Evolutionary conservation across 2,113 vertebrate species (phyloP), one percentile per base, ranked within the genome.

Genomic region (Hucho hucho): DNA sequence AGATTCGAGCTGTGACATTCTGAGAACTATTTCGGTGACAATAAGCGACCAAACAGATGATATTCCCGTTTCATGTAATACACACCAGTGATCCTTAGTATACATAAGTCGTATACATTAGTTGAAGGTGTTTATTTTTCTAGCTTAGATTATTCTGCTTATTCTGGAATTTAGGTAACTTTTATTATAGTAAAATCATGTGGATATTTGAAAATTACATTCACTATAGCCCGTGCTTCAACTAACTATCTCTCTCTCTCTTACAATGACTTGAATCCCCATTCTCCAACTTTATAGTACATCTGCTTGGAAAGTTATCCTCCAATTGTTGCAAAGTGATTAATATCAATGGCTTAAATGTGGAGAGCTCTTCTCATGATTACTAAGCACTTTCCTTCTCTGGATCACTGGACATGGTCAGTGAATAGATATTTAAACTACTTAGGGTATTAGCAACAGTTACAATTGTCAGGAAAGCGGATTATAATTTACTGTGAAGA

Each of bases 1-100:
- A 72, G 87, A 87, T 90, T 90, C 85, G 87, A 86, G 80, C 67
- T 73, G 65, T 80, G 83, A 88, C 85, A 86, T 79, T 79, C 83
- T 6, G 77, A 78, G 84, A 85, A 83, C 84, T 87, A 87, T 88
- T 89, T 85, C 70, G 79, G 82, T 86, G 82, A 80, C 73, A 75
- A 80, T 58, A 11, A 76, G 76, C 80, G 81, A 84, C 46, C 65
- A 79, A 83, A 78, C 74, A 84, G 81, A 64, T 79, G 74, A 81
- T 83, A 81, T 82, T 86, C 78, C 68, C 18, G 56, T 78, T 71
- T 74, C 74, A 84, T 75, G 74, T 63, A 46, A 47, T 24, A 49
- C 43, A 69, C 67, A 69, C 4, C 1, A 3, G 12, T 69, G 32
- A 29, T 43, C 12, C 4, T 66, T 22, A 20, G 65, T 37, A 37